Percentiles rank a stretch among this genome's conserved stretches.
phyloP scores from a whole-genome alignment of 2,113 vertebrate species.

The Callocephalon fimbriatum region DNA sequence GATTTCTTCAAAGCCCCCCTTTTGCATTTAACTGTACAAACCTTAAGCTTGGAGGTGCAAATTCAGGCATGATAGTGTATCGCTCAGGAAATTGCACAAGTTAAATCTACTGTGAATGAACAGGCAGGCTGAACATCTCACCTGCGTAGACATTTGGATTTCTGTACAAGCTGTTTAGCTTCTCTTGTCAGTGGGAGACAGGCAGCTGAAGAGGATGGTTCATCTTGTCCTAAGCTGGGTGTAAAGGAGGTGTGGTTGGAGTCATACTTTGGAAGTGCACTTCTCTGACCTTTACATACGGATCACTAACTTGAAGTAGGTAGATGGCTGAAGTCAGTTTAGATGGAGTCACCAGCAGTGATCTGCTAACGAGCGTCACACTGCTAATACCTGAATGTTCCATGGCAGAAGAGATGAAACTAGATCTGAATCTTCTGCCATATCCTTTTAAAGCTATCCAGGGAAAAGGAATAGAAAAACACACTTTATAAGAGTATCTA shows the following conservation, averaged over 20 bases:
- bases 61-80: constrained; percentile 1
- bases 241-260: not conserved
- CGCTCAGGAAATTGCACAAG: not conserved
- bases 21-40: constrained; percentile 14
- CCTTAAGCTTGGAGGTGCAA: constrained; percentile 6
- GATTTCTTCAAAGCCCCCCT: constrained; percentile 19
- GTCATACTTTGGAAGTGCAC: not conserved
- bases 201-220: not conserved
- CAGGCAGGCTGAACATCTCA: not conserved
- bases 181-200: not conserved
- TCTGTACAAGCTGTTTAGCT: not conserved
- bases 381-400: not conserved
- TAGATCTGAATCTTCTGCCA: not conserved
- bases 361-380: not conserved
- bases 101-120: constrained; percentile 16
- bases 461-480: not conserved
- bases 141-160: not conserved
- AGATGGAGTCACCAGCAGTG: not conserved
- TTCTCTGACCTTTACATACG: not conserved
- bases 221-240: not conserved
- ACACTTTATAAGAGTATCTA: not conserved
- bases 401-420: not conserved
- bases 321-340: not conserved
- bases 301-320: not conserved
- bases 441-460: not conserved